Evolutionary conservation across 2,113 vertebrate species (phyloP).

Genomic region (Xiphorhynchus elegans): DNA sequence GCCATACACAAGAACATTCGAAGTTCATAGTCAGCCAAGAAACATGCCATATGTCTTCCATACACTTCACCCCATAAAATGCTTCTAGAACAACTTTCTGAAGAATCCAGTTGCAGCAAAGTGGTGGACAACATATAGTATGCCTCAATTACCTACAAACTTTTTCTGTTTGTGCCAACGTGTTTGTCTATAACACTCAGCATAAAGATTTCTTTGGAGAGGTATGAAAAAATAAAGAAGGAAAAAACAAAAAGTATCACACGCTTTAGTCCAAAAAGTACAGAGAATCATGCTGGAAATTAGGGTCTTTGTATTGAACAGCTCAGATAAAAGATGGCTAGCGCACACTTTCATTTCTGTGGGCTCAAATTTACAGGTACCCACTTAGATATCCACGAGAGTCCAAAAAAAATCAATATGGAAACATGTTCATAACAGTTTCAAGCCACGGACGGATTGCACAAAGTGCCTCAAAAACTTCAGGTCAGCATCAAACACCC

Average conservation of each 20-base stretch:
- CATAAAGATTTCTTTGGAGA: not conserved
- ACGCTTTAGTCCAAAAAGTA: not conserved
- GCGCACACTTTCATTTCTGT: not conserved
- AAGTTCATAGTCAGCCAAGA: not conserved
- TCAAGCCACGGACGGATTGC: not conserved
- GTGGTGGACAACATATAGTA: accelerated
- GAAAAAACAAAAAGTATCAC: not conserved
- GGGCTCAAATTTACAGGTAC: not conserved
- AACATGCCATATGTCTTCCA: not conserved
- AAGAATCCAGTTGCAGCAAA: not conserved
- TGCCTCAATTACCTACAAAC: not conserved
- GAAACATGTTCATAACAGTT: not conserved
- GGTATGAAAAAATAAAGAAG: not conserved
- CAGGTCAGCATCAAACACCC: not conserved
- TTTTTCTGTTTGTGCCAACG: not conserved
- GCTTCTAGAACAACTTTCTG: not conserved
- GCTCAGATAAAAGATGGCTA: not conserved
- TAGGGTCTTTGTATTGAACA: not conserved
- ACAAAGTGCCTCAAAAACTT: not conserved
- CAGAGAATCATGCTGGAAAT: not conserved
- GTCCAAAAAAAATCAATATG: not conserved
- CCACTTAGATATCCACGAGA: not conserved
- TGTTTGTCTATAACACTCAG: not conserved
- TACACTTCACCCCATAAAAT: not conserved
- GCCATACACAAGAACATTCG: not conserved